Base-by-base conservation (phyloP, 2,113 vertebrate species). In the Haemorhous mexicanus region DNA sequence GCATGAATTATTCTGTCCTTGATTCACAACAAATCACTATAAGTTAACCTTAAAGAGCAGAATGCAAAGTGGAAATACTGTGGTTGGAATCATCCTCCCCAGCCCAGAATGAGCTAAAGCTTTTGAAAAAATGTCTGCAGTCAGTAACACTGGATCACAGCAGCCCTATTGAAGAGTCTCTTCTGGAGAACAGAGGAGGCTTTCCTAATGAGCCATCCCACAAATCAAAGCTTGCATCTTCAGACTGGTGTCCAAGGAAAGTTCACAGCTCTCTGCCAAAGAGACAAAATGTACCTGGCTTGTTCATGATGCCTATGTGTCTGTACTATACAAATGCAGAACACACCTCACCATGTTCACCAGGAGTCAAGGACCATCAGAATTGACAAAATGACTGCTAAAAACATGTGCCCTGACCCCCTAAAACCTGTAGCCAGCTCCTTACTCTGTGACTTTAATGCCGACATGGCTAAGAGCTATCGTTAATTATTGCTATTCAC, bases 31-130 rank as follows among this genome's bases (percentile, higher is more conserved):
- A 88, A 58, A 66, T 68, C 68, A 63, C 78, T 85, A 0, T 9
- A 83, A 95, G n/a, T 74, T 88, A 96, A 87, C n/a, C 37, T 28
- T 62, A 55, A 70, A 78, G 70, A 83, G 67, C 67, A 95, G 55
- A 92, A 83, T 1, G 16, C 43, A 84, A 84, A 90, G 17, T 68
- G 56, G 61, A 63, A 95, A 63, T 56, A 8, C 35, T 75, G 21
- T 9, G 35, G 20, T 56, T 89, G 89, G 53, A 62, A 84, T 61
- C 58, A 90, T 68, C 46, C 32, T 90, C 27, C 41, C 50, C 37
- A 74, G 4, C 4, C 41, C 61, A 87, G 68, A 74, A 77, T 5
- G 17, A 90, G 63, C 43, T 52, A 55, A 94, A 67, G 59, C 76
- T 92, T 88, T 46, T 47, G 33, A 74, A 63, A 74, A 63, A 50